phyloP scores from a whole-genome alignment of 2,113 vertebrate genomes.

The Rhea pennata region DNA sequence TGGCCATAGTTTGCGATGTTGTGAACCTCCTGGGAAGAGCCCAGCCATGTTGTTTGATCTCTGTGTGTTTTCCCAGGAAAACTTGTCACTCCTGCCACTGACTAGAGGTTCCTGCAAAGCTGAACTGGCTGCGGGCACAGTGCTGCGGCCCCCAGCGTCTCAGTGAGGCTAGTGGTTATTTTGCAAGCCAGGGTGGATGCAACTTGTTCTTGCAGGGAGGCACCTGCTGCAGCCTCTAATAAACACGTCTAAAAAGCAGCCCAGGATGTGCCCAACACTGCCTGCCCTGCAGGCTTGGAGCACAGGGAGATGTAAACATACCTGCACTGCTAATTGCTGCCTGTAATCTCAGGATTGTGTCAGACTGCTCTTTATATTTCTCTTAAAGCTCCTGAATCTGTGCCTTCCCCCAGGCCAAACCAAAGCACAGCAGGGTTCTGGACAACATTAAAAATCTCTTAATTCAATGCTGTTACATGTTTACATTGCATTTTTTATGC shows the following conservation, averaged over 20 bases:
- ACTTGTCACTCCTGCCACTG: no score
- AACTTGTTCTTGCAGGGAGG: not conserved
- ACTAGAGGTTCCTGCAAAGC: not conserved
- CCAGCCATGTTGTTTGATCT: not conserved
- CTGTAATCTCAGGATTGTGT: not conserved
- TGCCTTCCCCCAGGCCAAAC: not conserved
- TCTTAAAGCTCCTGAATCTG: not conserved
- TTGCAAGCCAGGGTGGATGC: not conserved
- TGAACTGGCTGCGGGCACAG: not conserved
- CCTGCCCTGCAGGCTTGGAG: not conserved
- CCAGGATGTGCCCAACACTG: rapidly evolving
- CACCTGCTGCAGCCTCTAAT: not conserved
- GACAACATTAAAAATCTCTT: not conserved
- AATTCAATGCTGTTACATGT: not conserved
- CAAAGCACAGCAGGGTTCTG: not conserved
- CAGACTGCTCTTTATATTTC: not conserved
- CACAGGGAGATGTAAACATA: rapidly evolving
- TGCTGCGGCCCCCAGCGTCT: not conserved
- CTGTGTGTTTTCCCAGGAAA: no score
- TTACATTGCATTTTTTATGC: not conserved
- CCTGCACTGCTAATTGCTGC: not conserved
- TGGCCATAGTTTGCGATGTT: not conserved
- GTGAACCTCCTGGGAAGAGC: not conserved
- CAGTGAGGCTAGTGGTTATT: not conserved
- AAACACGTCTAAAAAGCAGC: not conserved